Conservation (phyloP, 1,140 invertebrate species). For the Cotesia typhae region DNA sequence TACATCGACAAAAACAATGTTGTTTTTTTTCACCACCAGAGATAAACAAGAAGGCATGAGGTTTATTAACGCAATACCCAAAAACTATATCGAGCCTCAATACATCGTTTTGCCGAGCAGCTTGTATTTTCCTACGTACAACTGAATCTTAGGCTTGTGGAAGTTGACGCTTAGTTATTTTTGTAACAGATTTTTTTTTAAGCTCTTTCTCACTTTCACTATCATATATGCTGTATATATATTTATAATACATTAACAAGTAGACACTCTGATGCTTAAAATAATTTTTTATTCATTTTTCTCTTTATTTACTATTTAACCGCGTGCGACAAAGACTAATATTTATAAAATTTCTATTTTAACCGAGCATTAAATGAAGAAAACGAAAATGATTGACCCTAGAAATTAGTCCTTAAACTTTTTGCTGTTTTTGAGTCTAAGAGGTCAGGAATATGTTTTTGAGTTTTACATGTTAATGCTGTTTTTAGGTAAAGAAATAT, state of each 20-base stretch:
- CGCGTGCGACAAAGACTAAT: not conserved
- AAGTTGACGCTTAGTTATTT: conserved; percentile 23
- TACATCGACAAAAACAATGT: not conserved
- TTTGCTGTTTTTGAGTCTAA: no score
- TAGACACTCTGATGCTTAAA: not conserved
- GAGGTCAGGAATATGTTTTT: no score
- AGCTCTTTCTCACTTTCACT: conserved; percentile 6
- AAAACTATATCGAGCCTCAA: conserved; percentile 11
- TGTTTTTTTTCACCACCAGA: conserved; percentile 8
- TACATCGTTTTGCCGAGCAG: not conserved
- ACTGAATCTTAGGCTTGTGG: conserved; percentile 6
- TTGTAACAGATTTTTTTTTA: conserved; percentile 11
- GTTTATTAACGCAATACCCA: conserved; percentile 24
- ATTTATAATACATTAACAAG: not conserved
- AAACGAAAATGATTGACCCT: not conserved
- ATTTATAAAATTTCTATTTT: not conserved
- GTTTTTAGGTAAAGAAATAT: no score
- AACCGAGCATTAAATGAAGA: not conserved
- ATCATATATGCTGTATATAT: not conserved
- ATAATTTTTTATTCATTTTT: not conserved
- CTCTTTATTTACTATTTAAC: no score
- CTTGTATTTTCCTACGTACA: conserved; percentile 2
- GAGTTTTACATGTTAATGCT: no score
- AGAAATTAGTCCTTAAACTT: no score
- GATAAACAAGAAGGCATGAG: conserved; percentile 20